These are phyloP conservation scores for Hipposideros larvatus DNA, from an alignment of 2,797 vertebrate genomes.

Conservation along the genomic window DNA sequence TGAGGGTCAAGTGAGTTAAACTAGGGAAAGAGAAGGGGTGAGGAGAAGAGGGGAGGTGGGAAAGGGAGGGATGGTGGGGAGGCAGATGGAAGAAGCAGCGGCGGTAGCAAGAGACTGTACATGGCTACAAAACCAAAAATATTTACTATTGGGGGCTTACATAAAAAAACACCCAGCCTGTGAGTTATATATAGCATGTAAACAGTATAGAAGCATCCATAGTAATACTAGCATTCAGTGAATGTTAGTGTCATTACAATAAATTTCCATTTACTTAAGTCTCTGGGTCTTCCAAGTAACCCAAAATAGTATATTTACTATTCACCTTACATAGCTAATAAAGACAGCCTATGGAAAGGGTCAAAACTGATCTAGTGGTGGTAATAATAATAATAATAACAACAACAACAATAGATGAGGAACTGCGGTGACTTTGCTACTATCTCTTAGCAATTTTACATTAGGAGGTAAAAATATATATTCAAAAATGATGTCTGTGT, in stretches of 20 bases:
- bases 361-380: not conserved
- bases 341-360: not conserved
- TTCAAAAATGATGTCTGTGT: not conserved
- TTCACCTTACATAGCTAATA: not conserved
- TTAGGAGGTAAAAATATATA: not conserved
- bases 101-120: not conserved
- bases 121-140: not conserved
- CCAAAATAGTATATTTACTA: too few species aligned
- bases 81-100: too few species aligned
- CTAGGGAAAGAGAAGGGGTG: not conserved
- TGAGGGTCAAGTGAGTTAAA: not conserved
- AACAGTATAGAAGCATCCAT: not conserved
- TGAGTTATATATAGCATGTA: rapidly evolving
- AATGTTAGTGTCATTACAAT: not conserved
- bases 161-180: not conserved
- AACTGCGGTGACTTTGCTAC: not conserved
- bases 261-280: not conserved
- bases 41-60: too few species aligned
- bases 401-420: not conserved
- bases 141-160: not conserved
- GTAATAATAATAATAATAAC: too few species aligned
- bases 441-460: not conserved
- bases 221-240: too few species aligned
- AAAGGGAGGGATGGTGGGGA: rapidly evolving
- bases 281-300: not conserved